These are phyloP conservation scores for Neuroterus valhalla DNA, from an alignment of 1,140 invertebrate species.

Conservation along the genomic window DNA sequence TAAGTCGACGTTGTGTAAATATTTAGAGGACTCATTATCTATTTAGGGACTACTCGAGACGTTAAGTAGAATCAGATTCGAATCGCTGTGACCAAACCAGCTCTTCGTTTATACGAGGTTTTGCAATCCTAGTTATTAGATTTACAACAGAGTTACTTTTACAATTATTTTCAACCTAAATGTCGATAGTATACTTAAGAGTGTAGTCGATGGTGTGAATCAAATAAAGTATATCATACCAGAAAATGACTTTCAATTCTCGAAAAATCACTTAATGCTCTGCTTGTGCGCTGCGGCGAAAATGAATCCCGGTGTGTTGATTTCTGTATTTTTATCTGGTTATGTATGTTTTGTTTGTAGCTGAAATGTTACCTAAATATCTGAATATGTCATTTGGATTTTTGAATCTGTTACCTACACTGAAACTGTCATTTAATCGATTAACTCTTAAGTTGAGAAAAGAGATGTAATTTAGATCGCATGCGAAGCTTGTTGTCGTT, in stretches of 20 bases:
- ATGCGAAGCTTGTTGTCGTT: slow-evolving; percentile 15
- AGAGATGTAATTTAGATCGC: slow-evolving; percentile 1
- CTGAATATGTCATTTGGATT: not conserved
- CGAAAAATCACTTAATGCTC: not conserved
- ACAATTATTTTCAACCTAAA: slow-evolving; percentile 11
- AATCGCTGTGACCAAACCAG: not conserved
- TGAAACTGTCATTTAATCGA: too few species aligned
- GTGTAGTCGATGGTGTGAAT: not conserved
- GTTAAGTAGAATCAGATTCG: not conserved
- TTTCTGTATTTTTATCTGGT: slow-evolving; percentile 1
- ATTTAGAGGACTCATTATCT: not conserved
- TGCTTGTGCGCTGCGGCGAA: slow-evolving; percentile 1
- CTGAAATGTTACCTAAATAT: not conserved
- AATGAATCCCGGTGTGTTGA: slow-evolving; percentile 15
- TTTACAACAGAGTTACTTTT: not conserved
- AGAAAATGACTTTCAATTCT: slow-evolving; percentile 23
- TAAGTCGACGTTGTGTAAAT: slow-evolving; percentile 1
- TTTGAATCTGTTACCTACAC: too few species aligned
- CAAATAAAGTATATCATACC: slow-evolving; percentile 8
- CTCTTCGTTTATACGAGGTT: slow-evolving; percentile 10
- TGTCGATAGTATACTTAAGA: not conserved
- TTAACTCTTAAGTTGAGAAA: too few species aligned
- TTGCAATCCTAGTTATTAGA: not conserved
- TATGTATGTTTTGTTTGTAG: slow-evolving; percentile 19
- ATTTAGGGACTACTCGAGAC: not conserved